Evolutionary conservation across 2,797 vertebrate species (phyloP), one percentile per base, ranked within the genome.

Genomic region (Anabas testudineus): DNA sequence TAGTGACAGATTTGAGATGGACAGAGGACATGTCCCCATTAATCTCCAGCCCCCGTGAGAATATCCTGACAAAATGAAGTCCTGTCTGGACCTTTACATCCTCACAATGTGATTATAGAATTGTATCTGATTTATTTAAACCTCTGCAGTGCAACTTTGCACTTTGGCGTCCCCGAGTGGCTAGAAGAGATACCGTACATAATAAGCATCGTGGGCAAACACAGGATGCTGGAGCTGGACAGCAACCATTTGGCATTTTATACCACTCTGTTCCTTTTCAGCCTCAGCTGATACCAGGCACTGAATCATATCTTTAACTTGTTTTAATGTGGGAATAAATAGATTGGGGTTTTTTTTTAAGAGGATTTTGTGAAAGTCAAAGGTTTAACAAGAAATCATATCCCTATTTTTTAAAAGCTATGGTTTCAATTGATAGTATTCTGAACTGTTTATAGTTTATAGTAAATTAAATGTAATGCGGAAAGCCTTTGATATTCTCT

Each of bases 41-140:
- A 78, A 79, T 78, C 81, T 68, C 47, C 63, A 45, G 66, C 21
- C 74, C 87, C 82, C 78, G 5, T 57, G 72, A 83, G 90, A 87
- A 71, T 84, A 88, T 86, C 78, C 80, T 76, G 78, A 87, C 87
- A 82, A 85, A 89, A 90, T 86, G 70, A 87, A 88, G 83, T 78
- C 78, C 76, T 67, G 74, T 83, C 87, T 80, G 82, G 73, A 68
- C 73, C 76, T 66, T 81, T 71, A 69, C 62, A 65, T 76, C 79
- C 71, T 81, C 73, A 77, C 80, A 84, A 82, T 77, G 85, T 78
- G 76, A 88, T 90, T 85, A 86, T 88, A 78, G 83, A 77, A 84
- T 80, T 74, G 76, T 79, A 79, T 85, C 62, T 77, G 77, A 81
- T 91, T 90, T 86, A 82, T 84, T 85, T 82, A 74, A 80, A 71